A percentile compares a stretch with the other conserved stretches of the same genome.
Evolutionary conservation across 2,888 invertebrate genomes (phyloP).

Genomic region (Dryomyza anilis): DNA sequence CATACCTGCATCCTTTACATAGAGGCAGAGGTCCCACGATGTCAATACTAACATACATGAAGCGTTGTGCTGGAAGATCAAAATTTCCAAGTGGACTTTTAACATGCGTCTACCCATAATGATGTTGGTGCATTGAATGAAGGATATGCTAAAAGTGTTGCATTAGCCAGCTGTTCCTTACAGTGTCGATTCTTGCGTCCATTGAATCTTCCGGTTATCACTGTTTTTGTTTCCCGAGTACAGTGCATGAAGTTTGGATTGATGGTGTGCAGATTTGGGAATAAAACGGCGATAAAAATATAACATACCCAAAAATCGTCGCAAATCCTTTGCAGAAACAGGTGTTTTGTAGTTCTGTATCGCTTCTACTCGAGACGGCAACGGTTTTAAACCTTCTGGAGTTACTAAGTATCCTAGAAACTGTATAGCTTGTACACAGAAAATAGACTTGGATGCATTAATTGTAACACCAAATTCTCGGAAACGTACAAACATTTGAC

Average conservation of each 20-base stretch:
- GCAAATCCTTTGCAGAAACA: background rate
- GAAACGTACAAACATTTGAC: too few species aligned
- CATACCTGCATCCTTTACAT: background rate
- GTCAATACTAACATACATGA: background rate
- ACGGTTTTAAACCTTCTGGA: background rate
- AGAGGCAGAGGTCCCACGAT: constrained; percentile 12
- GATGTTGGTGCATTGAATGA: background rate
- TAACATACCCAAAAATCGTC: background rate
- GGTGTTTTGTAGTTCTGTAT: background rate
- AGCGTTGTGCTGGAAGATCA: background rate
- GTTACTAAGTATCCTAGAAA: background rate
- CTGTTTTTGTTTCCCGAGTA: background rate
- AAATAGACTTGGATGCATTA: too few species aligned
- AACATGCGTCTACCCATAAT: background rate
- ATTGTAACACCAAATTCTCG: too few species aligned
- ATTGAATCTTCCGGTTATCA: background rate
- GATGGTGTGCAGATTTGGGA: background rate
- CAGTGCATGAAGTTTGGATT: background rate
- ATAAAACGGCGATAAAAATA: background rate
- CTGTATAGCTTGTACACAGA: too few species aligned
- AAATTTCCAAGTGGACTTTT: background rate
- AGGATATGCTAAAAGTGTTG: background rate
- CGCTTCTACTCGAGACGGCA: background rate
- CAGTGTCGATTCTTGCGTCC: background rate
- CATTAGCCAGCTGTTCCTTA: background rate